Base-by-base conservation (phyloP, 2,113 vertebrate species). In the Globicephala melas region DNA sequence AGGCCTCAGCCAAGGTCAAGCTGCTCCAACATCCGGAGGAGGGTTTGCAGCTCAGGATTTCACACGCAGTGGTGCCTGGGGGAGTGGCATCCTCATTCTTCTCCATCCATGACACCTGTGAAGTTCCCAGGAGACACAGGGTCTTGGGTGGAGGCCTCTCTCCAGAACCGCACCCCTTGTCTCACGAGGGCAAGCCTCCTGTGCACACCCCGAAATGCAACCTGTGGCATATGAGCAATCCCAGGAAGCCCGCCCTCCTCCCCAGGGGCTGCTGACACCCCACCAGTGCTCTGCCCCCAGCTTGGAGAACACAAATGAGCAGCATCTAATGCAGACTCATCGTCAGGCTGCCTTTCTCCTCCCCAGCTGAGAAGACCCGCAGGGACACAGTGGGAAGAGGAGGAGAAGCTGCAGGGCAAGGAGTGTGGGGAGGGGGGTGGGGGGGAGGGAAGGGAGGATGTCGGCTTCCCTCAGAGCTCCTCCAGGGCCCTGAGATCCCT, bases 361-460 rank as follows among this genome's bases (percentile, higher is more conserved):
- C 53, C 70, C 0, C 0, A 1, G 26, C 44, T 2, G 36, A 15
- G 76, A 65, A 65, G 65, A 62, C 36, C 91, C 0, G 0, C 7
- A 26, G 71, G 9, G 36, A n/a, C n/a, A 8, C 74, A 33, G 82
- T 3, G 0, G 62, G 73, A 18, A 12, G 33, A 31, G 9, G 28
- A 5, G 6, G 81, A 33, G 26, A 26, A 41, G 6, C 31, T 12
- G 2, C 1, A 1, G 23, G 15, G 1, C 4, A 15, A 77, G 8
- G 62, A 36, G 14, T 8, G 14, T 23, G 3, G 10, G 62, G 77
- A 5, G 50, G 55, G 6, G 8, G 3, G 10, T 50, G 77, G 5
- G 50, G 55, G 6, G 8, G 36, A 50, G 21, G 31, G 17, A 9
- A 8, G 7, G n/a, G 44, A 41, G 41, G 41, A 41, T 41, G 6